These are phyloP conservation scores for Orthonyx spaldingii DNA, from an alignment of 2,113 vertebrate species.

Conservation along the genomic window DNA sequence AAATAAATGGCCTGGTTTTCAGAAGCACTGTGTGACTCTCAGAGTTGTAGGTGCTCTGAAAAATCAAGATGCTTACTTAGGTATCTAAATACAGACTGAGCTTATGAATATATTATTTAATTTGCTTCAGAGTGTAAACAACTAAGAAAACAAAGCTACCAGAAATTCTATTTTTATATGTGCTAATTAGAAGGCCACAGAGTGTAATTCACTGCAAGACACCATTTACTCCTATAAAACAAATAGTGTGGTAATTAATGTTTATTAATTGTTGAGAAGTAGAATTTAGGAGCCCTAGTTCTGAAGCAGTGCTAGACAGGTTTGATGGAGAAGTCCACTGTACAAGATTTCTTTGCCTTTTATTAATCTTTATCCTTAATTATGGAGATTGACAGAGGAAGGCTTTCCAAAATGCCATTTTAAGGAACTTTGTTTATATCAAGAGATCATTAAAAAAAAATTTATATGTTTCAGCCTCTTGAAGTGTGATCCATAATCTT, in stretches of 20 bases:
- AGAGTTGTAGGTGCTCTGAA: slow-evolving; percentile 17
- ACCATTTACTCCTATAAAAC: neutral
- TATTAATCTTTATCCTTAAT: neutral
- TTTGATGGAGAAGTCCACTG: neutral
- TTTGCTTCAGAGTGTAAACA: neutral
- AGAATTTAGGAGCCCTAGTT: neutral
- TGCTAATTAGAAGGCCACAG: neutral
- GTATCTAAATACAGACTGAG: neutral
- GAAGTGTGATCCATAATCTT: neutral
- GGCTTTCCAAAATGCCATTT: neutral
- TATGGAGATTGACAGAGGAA: neutral
- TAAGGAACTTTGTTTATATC: neutral
- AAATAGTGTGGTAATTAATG: neutral
- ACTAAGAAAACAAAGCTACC: neutral
- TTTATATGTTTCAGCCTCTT: neutral
- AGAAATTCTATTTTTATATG: neutral
- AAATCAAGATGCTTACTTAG: slow-evolving; percentile 30
- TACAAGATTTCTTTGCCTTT: neutral
- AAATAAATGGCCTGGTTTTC: slow-evolving; percentile 61
- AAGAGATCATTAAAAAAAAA: neutral
- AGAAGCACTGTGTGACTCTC: neutral
- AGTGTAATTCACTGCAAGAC: neutral
- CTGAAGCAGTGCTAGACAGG: neutral
- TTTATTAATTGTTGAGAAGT: neutral
- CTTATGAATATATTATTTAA: neutral